A percentile compares a stretch with the other conserved stretches of the same genome.
phyloP scores from a whole-genome alignment of 1,140 invertebrate genomes.

The Ganaspis sp. region DNA sequence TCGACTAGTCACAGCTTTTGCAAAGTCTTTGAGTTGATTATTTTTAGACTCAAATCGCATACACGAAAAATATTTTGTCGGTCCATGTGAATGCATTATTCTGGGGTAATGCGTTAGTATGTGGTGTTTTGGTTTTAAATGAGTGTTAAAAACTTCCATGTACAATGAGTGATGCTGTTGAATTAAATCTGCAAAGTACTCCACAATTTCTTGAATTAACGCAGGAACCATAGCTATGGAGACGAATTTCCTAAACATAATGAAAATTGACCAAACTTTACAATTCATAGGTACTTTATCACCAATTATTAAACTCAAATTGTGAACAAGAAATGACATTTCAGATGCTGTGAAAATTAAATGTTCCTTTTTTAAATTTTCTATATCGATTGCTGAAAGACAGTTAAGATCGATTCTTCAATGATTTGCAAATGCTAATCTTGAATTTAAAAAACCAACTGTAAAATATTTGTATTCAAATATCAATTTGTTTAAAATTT shows the following conservation, averaged over 20 bases:
- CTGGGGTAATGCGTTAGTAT: constrained; percentile 27
- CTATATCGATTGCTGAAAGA: constrained; percentile 36
- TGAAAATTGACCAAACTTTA: constrained; percentile 46
- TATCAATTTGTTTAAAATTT: constrained; percentile 41
- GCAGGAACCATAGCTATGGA: constrained; percentile 37
- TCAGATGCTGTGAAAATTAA: constrained; percentile 45
- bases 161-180: constrained; percentile 35
- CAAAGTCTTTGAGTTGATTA: constrained; percentile 41
- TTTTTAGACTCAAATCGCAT: constrained; percentile 35
- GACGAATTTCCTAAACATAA: constrained; percentile 40
- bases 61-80: constrained; percentile 41
- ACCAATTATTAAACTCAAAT: constrained; percentile 53
- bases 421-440: constrained; percentile 48
- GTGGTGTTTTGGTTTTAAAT: constrained; percentile 26
- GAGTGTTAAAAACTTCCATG: constrained; percentile 41
- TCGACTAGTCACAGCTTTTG: constrained; percentile 36
- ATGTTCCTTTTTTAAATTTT: constrained; percentile 43
- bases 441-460: constrained; percentile 40
- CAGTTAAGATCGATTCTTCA: too few relatives aligned
- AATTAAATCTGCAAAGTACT: constrained; percentile 36
- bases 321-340: constrained; percentile 49
- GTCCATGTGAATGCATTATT: constrained; percentile 37
- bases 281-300: constrained; percentile 44
- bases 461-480: constrained; percentile 36
- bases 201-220: constrained; percentile 40